These are phyloP conservation scores for Drosophila paranaensis DNA, from an alignment of 2,888 invertebrate species.

Conservation along the genomic window DNA sequence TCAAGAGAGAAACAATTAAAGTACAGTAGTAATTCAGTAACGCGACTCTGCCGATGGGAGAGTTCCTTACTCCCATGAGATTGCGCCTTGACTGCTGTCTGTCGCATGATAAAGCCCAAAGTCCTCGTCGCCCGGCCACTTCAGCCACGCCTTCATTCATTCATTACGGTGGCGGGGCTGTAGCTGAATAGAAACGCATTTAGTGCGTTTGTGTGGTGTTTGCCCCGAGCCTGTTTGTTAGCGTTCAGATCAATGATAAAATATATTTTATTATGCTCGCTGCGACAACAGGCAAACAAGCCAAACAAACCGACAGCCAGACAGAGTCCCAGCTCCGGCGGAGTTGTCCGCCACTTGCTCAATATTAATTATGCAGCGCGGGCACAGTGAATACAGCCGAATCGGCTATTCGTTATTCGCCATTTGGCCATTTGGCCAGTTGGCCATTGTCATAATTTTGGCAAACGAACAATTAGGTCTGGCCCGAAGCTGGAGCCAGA, in stretches of 20 bases:
- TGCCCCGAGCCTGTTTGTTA: slow-evolving; percentile 51
- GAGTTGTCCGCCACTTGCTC: slow-evolving; percentile 50
- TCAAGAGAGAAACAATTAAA: not conserved
- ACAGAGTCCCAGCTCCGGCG: not conserved
- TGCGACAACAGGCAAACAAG: slow-evolving; percentile 40
- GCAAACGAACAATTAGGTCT: slow-evolving; percentile 65
- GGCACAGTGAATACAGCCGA: slow-evolving; percentile 13
- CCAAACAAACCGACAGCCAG: slow-evolving; percentile 4
- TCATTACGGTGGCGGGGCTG: not conserved
- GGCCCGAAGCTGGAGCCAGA: slow-evolving; percentile 33
- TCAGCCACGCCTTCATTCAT: not conserved
- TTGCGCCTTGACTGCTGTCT: not conserved
- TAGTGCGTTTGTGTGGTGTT: slow-evolving; percentile 49
- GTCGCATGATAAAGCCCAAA: slow-evolving; percentile 1
- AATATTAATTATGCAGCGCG: slow-evolving; percentile 59
- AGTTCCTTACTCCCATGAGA: not conserved
- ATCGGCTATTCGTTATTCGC: slow-evolving; percentile 3
- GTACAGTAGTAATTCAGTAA: not conserved
- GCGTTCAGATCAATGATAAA: slow-evolving; percentile 68
- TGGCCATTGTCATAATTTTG: slow-evolving; percentile 62
- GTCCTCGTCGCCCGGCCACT: not conserved
- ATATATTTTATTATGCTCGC: slow-evolving; percentile 72
- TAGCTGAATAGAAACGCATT: slow-evolving; percentile 37
- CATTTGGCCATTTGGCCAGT: slow-evolving; percentile 17
- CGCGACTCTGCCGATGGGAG: not conserved